phyloP scores from a whole-genome alignment of 2,113 vertebrate species.

The Boleophthalmus pectinirostris region DNA sequence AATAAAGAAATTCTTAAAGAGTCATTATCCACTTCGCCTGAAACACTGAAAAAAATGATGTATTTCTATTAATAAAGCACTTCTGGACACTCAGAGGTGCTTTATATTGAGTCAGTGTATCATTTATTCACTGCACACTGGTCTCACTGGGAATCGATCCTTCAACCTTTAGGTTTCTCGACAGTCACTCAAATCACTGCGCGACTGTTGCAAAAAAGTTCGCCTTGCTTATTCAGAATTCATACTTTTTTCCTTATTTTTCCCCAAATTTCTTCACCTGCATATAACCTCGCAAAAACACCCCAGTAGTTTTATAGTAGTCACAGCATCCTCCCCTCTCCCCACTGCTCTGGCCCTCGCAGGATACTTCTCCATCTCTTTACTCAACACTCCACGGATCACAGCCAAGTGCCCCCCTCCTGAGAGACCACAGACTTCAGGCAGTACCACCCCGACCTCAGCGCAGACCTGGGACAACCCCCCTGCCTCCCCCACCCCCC shows the following conservation, averaged over 20 bases:
- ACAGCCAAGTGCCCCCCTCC: conserved; percentile 32
- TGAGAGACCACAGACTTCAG: conserved; percentile 51
- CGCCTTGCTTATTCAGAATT: not conserved
- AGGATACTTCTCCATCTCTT: conserved; percentile 11
- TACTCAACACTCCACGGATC: conserved; percentile 52
- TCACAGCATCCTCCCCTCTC: not conserved
- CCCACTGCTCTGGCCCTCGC: not conserved
- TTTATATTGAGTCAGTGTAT: too few relatives aligned
- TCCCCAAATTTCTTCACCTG: not conserved
- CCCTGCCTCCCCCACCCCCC: conserved; percentile 31
- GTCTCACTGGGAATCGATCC: not conserved
- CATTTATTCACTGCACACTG: not conserved
- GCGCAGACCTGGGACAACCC: conserved; percentile 62
- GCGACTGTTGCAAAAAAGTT: not conserved
- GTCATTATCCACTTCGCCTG: too few relatives aligned
- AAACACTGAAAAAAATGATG: too few relatives aligned
- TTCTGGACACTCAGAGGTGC: too few relatives aligned
- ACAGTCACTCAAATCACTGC: not conserved
- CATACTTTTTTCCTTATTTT: not conserved
- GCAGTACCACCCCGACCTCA: conserved; percentile 58
- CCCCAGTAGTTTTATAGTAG: not conserved
- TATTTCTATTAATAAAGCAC: too few relatives aligned
- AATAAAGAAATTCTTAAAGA: too few relatives aligned
- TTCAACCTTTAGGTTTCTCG: not conserved
- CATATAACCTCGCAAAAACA: not conserved